These are phyloP conservation scores for Dryomyza anilis DNA, from an alignment of 2,888 invertebrate genomes.

Conservation along the genomic window DNA sequence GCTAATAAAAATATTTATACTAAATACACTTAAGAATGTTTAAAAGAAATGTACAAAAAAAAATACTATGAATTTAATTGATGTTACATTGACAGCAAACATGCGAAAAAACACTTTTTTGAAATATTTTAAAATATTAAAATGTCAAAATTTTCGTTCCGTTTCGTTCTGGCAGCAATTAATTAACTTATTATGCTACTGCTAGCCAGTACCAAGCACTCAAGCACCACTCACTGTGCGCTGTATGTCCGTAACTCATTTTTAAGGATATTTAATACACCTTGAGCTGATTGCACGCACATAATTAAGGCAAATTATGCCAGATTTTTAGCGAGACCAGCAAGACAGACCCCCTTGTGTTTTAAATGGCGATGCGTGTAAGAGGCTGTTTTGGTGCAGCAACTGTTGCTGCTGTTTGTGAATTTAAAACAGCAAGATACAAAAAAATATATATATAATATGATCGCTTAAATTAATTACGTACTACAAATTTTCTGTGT, in stretches of 20 bases:
- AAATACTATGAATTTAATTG: too few relatives aligned
- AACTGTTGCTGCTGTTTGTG: background rate
- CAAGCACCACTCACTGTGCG: too few relatives aligned
- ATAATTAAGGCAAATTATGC: conserved; percentile 22
- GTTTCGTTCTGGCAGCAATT: background rate
- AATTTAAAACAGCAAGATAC: background rate
- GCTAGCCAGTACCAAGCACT: too few relatives aligned
- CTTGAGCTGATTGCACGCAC: background rate
- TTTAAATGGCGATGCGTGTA: background rate
- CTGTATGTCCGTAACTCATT: too few relatives aligned
- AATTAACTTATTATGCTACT: background rate
- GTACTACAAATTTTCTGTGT: conserved; percentile 34
- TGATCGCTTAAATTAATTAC: conserved; percentile 32
- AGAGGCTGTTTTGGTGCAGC: too few relatives aligned
- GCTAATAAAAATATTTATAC: too few relatives aligned
- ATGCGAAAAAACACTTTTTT: too few relatives aligned
- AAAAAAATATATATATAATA: background rate
- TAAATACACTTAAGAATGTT: too few relatives aligned
- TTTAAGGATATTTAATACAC: conserved; percentile 3
- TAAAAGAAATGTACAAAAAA: too few relatives aligned
- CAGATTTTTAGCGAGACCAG: conserved; percentile 16
- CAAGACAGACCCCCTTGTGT: conserved; percentile 9
- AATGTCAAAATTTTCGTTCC: background rate
- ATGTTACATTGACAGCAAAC: too few relatives aligned
- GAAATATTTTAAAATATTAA: conserved; percentile 18